Conservation (phyloP, 2,797 vertebrate genomes). For the Pelochelys cantorii region DNA sequence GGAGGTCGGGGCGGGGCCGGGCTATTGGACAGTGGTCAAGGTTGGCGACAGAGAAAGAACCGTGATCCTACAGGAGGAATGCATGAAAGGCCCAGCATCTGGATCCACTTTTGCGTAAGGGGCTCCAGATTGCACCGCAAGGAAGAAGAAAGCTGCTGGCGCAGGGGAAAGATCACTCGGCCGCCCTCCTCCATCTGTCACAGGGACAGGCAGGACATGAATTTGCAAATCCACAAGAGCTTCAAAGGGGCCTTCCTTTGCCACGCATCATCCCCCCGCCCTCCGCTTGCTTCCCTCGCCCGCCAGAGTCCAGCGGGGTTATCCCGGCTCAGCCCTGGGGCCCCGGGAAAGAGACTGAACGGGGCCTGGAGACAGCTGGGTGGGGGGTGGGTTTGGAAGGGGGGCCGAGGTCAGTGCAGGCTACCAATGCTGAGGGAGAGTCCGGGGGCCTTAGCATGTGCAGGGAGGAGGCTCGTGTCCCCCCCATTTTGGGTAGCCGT, state of each 20-base stretch:
- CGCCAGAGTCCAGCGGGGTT: neutral
- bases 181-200: neutral
- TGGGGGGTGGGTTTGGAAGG: neutral
- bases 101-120: neutral
- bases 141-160: neutral
- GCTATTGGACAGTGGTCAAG: neutral
- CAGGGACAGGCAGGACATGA: neutral
- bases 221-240: neutral
- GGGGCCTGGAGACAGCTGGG: neutral
- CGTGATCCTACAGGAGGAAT: constrained; percentile 4
- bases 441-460: too few relatives aligned
- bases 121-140: neutral
- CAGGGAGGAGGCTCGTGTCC: neutral
- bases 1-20: rapidly evolving
- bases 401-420: neutral
- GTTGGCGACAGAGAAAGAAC: neutral
- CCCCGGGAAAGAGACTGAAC: neutral
- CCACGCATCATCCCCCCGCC: neutral
- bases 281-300: neutral
- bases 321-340: neutral
- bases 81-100: neutral
- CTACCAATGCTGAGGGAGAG: neutral
- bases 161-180: constrained; percentile 4
- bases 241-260: constrained; percentile 63
- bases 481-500: neutral